These are phyloP conservation scores for Phaedon cochleariae DNA, from an alignment of 2,888 invertebrate species.

Conservation along the genomic window DNA sequence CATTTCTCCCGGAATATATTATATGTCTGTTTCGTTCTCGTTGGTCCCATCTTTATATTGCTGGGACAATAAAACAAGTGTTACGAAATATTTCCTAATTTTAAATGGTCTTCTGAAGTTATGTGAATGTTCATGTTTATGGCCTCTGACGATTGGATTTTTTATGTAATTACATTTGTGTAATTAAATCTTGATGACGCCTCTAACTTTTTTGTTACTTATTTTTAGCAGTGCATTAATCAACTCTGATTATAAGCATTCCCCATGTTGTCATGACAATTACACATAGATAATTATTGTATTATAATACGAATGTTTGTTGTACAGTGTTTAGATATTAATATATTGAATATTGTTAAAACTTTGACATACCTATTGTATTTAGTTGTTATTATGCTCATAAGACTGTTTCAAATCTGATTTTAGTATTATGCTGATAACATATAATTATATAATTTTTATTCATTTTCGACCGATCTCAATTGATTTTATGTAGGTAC, in stretches of 20 bases:
- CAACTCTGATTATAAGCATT: slow-evolving; percentile 22
- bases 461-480: slow-evolving; percentile 19
- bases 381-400: slow-evolving; percentile 28
- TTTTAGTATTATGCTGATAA: slow-evolving; percentile 18
- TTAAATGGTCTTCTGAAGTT: too few species aligned
- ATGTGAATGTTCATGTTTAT: too few species aligned
- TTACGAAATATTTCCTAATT: too few species aligned
- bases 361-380: slow-evolving; percentile 16
- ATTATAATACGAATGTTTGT: slow-evolving; percentile 22
- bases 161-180: too few species aligned
- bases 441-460: too few species aligned
- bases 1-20: too few species aligned
- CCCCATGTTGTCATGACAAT: neutral
- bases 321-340: slow-evolving; percentile 30
- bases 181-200: too few species aligned
- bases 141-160: too few species aligned
- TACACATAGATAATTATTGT: slow-evolving; percentile 19
- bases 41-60: too few species aligned
- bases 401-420: slow-evolving; percentile 22
- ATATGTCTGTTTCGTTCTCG: too few species aligned
- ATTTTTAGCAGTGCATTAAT: neutral
- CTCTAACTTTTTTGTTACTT: slow-evolving; percentile 1
- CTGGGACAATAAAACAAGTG: too few species aligned
- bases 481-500: neutral
- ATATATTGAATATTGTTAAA: slow-evolving; percentile 25